Conservation (phyloP, 2,797 vertebrate genomes). For the Mormyrops attenuatus region DNA sequence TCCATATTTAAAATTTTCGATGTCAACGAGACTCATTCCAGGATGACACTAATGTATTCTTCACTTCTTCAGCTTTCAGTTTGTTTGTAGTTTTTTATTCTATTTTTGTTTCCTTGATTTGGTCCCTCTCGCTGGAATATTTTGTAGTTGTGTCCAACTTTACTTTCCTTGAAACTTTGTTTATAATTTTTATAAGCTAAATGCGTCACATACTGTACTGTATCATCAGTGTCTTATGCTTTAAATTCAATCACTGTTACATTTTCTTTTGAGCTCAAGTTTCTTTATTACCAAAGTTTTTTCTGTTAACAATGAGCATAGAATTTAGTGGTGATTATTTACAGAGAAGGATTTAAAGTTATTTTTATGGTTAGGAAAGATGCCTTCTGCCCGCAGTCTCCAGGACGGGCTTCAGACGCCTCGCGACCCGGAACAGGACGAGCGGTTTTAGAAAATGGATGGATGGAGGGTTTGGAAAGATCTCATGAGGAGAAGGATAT, state of each 20-base stretch:
- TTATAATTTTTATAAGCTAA: not conserved
- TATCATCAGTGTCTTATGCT: not conserved
- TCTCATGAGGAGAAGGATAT: not conserved
- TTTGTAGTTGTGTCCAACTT: not conserved
- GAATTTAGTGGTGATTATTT: not conserved
- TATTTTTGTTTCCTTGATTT: slow-evolving; percentile 2
- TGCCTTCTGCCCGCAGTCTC: not conserved
- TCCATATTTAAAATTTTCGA: not conserved
- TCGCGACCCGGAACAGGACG: not conserved
- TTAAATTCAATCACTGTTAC: not conserved
- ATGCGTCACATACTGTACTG: not conserved
- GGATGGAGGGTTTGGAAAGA: not conserved
- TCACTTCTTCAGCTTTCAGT: not conserved
- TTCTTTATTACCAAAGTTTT: not conserved
- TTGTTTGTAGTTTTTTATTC: not conserved
- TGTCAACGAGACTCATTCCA: not conserved
- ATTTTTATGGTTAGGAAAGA: not conserved
- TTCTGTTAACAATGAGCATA: not conserved
- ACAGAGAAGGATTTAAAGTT: not conserved
- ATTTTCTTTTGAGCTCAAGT: not conserved
- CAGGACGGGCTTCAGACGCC: not conserved
- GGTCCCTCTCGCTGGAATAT: not conserved
- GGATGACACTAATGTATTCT: slow-evolving; percentile 2
- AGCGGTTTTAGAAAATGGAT: not conserved
- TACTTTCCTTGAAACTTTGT: not conserved